Percentiles rank a stretch among this genome's conserved stretches.
These are phyloP conservation scores for Ectemnius continuus DNA, from an alignment of 2,888 invertebrate species.

Conservation along the genomic window DNA sequence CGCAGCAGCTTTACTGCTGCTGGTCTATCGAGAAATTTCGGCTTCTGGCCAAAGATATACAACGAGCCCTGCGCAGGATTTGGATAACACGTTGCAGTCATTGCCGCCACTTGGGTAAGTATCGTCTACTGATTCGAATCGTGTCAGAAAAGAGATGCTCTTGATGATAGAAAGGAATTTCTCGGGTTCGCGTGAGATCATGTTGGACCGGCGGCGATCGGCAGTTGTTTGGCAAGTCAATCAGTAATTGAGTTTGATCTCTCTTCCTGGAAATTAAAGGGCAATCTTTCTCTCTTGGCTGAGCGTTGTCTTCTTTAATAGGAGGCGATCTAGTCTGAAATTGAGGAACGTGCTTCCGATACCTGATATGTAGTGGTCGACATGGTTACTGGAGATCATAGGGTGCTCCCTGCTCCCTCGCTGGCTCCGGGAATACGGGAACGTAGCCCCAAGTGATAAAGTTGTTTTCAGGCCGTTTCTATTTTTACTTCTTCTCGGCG, in stretches of 20 bases:
- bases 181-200: slow-evolving; percentile 16
- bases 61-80: slow-evolving; percentile 59
- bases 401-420: neutral
- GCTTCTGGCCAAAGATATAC: slow-evolving; percentile 58
- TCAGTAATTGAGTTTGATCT: neutral
- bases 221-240: slow-evolving; percentile 29
- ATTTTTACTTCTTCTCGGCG: slow-evolving; percentile 39
- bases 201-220: slow-evolving; percentile 15
- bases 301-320: too few species aligned
- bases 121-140: slow-evolving; percentile 17
- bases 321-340: too few species aligned
- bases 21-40: slow-evolving; percentile 50
- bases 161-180: slow-evolving; percentile 29
- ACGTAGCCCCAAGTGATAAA: slow-evolving; percentile 35
- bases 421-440: slow-evolving; percentile 17
- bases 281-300: neutral
- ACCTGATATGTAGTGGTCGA: neutral
- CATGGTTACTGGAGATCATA: neutral
- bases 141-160: neutral
- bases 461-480: slow-evolving; percentile 43
- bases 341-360: neutral
- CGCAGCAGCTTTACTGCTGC: slow-evolving; percentile 32
- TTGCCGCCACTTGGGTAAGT: slow-evolving; percentile 66
- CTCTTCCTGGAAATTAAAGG: neutral
- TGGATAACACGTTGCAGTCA: slow-evolving; percentile 66